These are phyloP conservation scores for Garra rufa DNA, from an alignment of 2,113 vertebrate species.

Conservation along the genomic window DNA sequence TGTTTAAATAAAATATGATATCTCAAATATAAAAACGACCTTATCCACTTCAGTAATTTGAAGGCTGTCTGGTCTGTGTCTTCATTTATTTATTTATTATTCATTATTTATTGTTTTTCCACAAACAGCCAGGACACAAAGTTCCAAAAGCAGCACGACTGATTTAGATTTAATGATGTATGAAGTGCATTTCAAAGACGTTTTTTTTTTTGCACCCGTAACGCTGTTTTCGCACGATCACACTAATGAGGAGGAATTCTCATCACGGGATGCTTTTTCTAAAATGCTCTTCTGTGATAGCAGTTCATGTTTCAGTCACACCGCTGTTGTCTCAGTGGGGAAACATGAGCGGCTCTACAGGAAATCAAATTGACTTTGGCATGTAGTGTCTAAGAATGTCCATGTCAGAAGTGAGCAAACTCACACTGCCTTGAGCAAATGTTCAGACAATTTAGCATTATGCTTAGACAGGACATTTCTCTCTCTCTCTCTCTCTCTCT, in stretches of 20 bases:
- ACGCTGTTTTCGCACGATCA: background rate
- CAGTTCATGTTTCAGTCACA: background rate
- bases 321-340: conserved; percentile 1
- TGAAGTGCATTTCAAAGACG: background rate
- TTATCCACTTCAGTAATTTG: conserved; percentile 57
- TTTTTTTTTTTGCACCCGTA: background rate
- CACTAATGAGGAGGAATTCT: conserved; percentile 3
- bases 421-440: conserved; percentile 21
- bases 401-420: conserved; percentile 24
- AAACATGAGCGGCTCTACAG: conserved; percentile 6
- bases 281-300: background rate
- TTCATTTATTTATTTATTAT: conserved; percentile 42
- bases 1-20: conserved; percentile 61
- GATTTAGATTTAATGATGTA: conserved; percentile 28
- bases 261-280: background rate
- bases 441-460: conserved; percentile 10
- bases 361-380: conserved; percentile 34
- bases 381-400: conserved; percentile 28
- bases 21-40: conserved; percentile 40
- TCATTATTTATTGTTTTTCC: conserved; percentile 34
- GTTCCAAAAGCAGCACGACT: background rate
- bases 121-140: background rate
- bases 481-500: background rate
- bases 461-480: background rate
- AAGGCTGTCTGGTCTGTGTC: conserved; percentile 19